Evolutionary conservation across 1,140 invertebrate genomes (phyloP), one percentile per base, ranked within the genome.

Genomic region (Brachionus koreanus): DNA sequence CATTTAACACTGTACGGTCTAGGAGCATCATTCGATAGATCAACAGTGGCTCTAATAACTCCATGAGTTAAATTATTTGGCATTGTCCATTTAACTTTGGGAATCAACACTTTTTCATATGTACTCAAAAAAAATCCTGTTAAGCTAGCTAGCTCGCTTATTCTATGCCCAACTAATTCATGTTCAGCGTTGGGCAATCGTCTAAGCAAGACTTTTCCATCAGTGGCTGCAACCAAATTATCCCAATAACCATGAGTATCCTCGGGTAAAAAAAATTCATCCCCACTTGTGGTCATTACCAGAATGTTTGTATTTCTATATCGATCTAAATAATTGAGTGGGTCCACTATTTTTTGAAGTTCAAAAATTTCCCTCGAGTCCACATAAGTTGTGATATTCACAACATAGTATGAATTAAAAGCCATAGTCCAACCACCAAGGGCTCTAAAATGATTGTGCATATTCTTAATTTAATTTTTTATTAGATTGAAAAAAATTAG

Each of bases 191-290:
- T 86, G 7, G 85, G 85, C 42, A 86, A 19, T 69, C 67, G 23
- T 49, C 74, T 77, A n/a, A 77, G 13, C 10, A 77, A 61, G 49
- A 61, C 74, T 52, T 49, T 77, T 33, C 42, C 74, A 77, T 77
- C 9, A 16, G 74, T 87, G 2, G 84, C 84, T 67, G 83, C 84
- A n/a, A 74, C 52, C 7, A 87, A 84, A 35, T 86, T 52, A 72
- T 83, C 65, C 84, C 84, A 87, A 82, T 85, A 87, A 79, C 84
- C 86, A 63, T 86, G 84, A 1, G 86, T 85, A 82, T 87, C 86
- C 29, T 87, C 87, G n/a, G 85, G 84, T 19, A 86, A 81, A 75
- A 87, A 87, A 83, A 87, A 87, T 83, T 87, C 86, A 72, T 87
- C 87, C 3, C 86, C 86, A 10, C 84, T 84, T 0, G 86, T 85